phyloP scores from a whole-genome alignment of 2,888 invertebrate species.

The Phalera bucephala region DNA sequence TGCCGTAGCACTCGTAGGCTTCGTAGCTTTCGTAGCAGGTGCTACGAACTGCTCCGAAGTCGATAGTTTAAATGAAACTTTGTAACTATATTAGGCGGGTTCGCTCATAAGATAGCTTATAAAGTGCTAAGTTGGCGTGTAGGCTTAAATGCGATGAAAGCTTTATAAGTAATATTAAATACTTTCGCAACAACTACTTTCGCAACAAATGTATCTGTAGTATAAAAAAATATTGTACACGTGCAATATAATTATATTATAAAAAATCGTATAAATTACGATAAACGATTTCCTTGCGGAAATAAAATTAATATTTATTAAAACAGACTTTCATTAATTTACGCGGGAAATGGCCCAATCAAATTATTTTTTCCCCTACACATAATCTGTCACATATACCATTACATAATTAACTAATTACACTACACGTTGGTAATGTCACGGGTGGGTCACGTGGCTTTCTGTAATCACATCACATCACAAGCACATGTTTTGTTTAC shows the following conservation, averaged over 20 bases:
- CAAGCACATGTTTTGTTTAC: slow-evolving; percentile 50
- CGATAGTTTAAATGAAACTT: slow-evolving; percentile 46
- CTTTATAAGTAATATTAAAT: not conserved
- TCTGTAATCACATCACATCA: slow-evolving; percentile 32
- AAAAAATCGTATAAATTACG: too few species aligned
- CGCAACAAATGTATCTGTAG: too few species aligned
- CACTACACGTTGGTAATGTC: slow-evolving; percentile 39
- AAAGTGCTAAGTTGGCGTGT: slow-evolving; percentile 17
- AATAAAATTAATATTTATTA: too few species aligned
- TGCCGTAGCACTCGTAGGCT: slow-evolving; percentile 33
- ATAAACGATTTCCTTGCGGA: too few species aligned
- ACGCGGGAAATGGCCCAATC: too few species aligned
- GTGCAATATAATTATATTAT: too few species aligned
- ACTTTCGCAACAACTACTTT: too few species aligned
- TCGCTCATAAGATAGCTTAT: slow-evolving; percentile 15
- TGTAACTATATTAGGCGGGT: slow-evolving; percentile 21
- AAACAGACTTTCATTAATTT: too few species aligned
- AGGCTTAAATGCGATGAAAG: slow-evolving; percentile 9
- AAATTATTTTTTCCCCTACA: too few species aligned
- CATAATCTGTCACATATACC: slow-evolving; percentile 25
- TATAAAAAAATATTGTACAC: too few species aligned
- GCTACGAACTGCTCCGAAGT: slow-evolving; percentile 45
- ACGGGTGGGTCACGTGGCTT: slow-evolving; percentile 36
- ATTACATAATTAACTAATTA: slow-evolving; percentile 61
- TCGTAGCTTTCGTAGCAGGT: slow-evolving; percentile 51